Base-by-base conservation (phyloP, 1,140 invertebrate genomes). In the Contarinia nasturtii region DNA sequence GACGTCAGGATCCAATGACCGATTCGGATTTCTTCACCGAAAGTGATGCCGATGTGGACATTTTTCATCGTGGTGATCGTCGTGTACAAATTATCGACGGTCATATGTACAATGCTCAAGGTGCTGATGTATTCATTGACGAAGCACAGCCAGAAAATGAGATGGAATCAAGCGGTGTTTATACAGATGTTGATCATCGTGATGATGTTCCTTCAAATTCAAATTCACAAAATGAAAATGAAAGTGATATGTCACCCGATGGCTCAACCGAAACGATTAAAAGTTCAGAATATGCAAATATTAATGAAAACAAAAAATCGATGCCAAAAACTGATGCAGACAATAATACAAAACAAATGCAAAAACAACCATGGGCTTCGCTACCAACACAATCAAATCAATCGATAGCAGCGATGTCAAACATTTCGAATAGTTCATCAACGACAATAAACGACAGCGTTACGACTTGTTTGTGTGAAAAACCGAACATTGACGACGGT, bases 1-100 rank as follows among this genome's bases (percentile, higher is more conserved):
- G 77, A 53, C 69, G 78, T 33, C 74, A 75, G 48, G 82, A 86
- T 64, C 80, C 82, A 1, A 86, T 87, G 82, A 88, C 84, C 0
- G 84, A 87, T 63, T 88, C 84, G 0, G 85, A 88, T 59, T 87
- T 88, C 59, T 88, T 86, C 56, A 87, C 83, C 7, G 85, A 87
- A 66, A 84, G 80, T 54, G 84, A 87, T 65, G 82, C 81, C 0
- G 84, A 87, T 59, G n/a, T n/a, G n/a, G 82, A 86, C 49, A 80
- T 86, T 19, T 67, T 79, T 61, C 64, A 77, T 58, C 64, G 73
- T 46, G 59, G 71, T 7, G 82, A 86, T 57, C 67, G 80, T 15
- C 65, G 68, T 47, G 81, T 79, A 14, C 79, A 82, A 62, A 80
- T 86, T 5, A 87, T 86, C 36, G 85, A 88, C 61, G 85, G 84